Evolutionary conservation across 2,888 invertebrate species (phyloP).

Genomic region (Aphidoletes aphidimyza): DNA sequence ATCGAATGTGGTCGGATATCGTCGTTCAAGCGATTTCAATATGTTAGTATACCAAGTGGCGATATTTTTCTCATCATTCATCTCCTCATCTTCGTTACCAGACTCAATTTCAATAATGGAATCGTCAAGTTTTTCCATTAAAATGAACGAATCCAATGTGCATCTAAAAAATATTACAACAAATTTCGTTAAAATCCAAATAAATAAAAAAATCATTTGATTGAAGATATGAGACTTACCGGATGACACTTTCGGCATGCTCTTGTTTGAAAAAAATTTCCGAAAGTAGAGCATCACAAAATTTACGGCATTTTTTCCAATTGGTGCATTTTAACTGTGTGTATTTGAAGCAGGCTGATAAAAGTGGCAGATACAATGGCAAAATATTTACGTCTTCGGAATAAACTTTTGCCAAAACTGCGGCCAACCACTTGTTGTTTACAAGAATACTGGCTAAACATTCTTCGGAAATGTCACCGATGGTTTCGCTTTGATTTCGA

Average conservation of each 20-base stretch:
- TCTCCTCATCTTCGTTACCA: constrained; percentile 63
- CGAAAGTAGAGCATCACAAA: constrained; percentile 71
- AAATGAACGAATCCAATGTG: constrained; percentile 66
- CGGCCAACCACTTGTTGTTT: constrained; percentile 67
- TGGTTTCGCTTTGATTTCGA: constrained; percentile 71
- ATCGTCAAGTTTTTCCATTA: constrained; percentile 57
- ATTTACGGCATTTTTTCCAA: constrained; percentile 67
- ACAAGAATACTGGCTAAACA: constrained; percentile 68
- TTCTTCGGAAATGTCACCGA: constrained; percentile 68
- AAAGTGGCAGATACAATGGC: constrained; percentile 70
- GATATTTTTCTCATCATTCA: constrained; percentile 62
- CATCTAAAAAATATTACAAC: constrained; percentile 64
- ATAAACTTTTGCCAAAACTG: constrained; percentile 69
- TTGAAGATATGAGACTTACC: constrained; percentile 66
- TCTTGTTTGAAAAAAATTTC: constrained; percentile 71
- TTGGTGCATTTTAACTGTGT: constrained; percentile 69
- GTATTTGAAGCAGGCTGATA: constrained; percentile 68
- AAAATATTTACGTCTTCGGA: constrained; percentile 70
- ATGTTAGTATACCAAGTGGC: constrained; percentile 70
- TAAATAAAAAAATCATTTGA: neutral
- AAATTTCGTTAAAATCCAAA: constrained; percentile 3
- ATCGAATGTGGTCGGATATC: constrained; percentile 80
- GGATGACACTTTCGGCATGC: constrained; percentile 70
- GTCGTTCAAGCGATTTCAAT: constrained; percentile 73
- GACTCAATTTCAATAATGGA: constrained; percentile 60